Evolutionary conservation across 2,113 vertebrate species (phyloP), one percentile per base, ranked within the genome.

Genomic region (Labeo catla): DNA sequence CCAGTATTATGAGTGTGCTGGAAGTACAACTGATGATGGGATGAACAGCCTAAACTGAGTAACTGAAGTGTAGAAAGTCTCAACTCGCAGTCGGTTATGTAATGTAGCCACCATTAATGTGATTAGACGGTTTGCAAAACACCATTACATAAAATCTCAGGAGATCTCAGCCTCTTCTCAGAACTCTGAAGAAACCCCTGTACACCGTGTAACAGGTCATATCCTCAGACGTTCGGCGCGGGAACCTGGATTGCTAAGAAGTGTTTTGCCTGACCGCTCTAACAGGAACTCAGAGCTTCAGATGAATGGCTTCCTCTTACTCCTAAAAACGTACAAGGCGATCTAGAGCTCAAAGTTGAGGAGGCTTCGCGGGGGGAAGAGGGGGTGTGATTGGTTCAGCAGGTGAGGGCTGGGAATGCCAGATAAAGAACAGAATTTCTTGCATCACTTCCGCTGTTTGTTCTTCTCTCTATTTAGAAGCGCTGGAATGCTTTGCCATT

Each of bases 401-500:
- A 91, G 88, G 85, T 88, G 88, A 88, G 79, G 82, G 85, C 86
- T 88, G 90, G 87, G 85, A 86, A 85, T 84, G 81, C 80, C 68
- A 86, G 89, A 90, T 90, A 89, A 90, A 90, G 87, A 87, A 49
- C 68, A 84, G 79, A 87, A 81, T 63, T 28, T 79, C 66, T 89
- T 87, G 82, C 88, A 87, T 90, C 89, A 90, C 88, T 86, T 90
- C 89, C 90, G 80, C 23, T 74, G 28, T 89, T 91, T 90, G 87
- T 88, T 86, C 86, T 87, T 34, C 47, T 21, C 80, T 87, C 83
- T 87, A 88, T 87, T 88, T 89, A 80, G 81, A 81, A 77, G 66
- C 76, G 8, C 47, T 83, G 87, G 86, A 85, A 89, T 88, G 86
- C 82, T 59, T 76, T 43, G 83, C 80, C 84, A 81, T 86, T 86